These are phyloP conservation scores for Brachypterus glaber DNA, from an alignment of 2,888 invertebrate genomes.

Conservation along the genomic window DNA sequence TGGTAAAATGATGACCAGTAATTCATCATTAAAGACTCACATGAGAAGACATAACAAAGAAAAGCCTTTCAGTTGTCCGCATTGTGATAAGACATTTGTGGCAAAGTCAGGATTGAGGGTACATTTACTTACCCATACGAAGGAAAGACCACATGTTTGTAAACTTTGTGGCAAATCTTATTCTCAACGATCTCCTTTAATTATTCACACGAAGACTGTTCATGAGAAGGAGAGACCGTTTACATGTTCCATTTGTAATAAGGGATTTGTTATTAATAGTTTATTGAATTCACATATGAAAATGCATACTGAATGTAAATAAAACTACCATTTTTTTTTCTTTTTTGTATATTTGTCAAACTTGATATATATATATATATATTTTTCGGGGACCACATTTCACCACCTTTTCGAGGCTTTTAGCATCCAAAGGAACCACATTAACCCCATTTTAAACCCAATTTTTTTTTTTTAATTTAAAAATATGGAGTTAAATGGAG, in stretches of 20 bases:
- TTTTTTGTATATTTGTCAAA: no score
- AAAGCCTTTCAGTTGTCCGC: conserved; percentile 28
- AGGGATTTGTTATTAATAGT: conserved; percentile 33
- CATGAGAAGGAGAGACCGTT: conserved; percentile 53
- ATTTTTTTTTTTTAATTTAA: no score
- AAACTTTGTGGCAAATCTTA: conserved; percentile 50
- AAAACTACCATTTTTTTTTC: no score
- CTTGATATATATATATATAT: no score
- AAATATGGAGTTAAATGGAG: no score
- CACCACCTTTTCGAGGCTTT: no score
- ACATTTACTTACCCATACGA: conserved; percentile 28
- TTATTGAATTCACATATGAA: conserved; percentile 28
- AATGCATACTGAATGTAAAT: no score
- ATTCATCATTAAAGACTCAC: conserved; percentile 11
- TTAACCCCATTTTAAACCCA: no score
- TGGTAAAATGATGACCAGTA: conserved; percentile 3
- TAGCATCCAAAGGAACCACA: no score
- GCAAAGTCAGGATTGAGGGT: conserved; percentile 27
- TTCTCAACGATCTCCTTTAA: conserved; percentile 35
- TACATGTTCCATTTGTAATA: conserved; percentile 37
- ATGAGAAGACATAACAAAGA: conserved; percentile 28
- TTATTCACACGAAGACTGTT: conserved; percentile 38
- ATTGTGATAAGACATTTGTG: conserved; percentile 29
- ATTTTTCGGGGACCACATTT: no score
- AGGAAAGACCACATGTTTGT: conserved; percentile 35